A percentile compares a stretch with the other conserved stretches of the same genome.
These are phyloP conservation scores for Phacellophora camtschatica DNA, from an alignment of 30 jellyfish, hydroid and myxozoan species.

Conservation along the genomic window DNA sequence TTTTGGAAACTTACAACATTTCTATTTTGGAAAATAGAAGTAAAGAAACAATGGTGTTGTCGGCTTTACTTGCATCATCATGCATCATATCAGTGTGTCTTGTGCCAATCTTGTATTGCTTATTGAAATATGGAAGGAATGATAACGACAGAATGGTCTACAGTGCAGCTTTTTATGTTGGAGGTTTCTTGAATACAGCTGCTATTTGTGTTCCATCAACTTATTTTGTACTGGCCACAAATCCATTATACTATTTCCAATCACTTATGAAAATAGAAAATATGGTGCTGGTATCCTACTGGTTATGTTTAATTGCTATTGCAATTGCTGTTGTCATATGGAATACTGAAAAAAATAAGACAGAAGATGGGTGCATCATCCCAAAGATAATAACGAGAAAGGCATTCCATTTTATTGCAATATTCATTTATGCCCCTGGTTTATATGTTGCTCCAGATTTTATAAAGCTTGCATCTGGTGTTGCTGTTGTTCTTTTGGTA, in stretches of 20 bases:
- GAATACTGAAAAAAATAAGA: constrained; percentile 33
- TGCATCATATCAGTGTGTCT: constrained; percentile 23
- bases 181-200: constrained; percentile 45
- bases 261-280: neutral
- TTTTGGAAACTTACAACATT: neutral
- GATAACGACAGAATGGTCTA: constrained; percentile 24
- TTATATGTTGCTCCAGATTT: constrained; percentile 40
- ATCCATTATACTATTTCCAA: constrained; percentile 7
- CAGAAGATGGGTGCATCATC: neutral
- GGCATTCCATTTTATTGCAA: constrained; percentile 76
- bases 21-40: neutral
- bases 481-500: constrained; percentile 52
- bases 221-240: constrained; percentile 3
- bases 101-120: constrained; percentile 61
- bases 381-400: constrained; percentile 78
- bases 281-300: constrained; percentile 10
- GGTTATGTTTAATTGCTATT: constrained; percentile 32
- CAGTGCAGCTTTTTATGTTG: constrained; percentile 57
- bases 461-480: constrained; percentile 39
- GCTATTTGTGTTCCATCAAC: constrained; percentile 51
- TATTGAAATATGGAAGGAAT: constrained; percentile 26
- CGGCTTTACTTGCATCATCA: constrained; percentile 25
- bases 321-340: constrained; percentile 61
- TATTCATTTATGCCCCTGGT: constrained; percentile 62
- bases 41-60: neutral